These are phyloP conservation scores for Petrocephalus microphthalmus DNA, from an alignment of 2,113 vertebrate species.

Conservation along the genomic window DNA sequence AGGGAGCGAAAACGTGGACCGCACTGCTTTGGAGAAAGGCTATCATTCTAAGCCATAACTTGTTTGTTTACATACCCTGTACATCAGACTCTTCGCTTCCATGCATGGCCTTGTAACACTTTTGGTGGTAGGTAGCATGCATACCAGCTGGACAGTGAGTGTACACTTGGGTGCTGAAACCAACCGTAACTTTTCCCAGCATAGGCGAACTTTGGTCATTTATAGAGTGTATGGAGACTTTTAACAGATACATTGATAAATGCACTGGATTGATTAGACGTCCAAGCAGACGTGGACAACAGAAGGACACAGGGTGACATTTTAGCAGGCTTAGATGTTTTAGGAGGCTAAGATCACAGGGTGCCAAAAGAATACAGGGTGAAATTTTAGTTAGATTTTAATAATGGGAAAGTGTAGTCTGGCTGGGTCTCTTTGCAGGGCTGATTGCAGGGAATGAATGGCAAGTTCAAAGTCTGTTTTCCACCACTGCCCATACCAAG, in stretches of 20 bases:
- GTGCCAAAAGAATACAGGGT: background rate
- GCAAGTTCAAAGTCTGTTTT: background rate
- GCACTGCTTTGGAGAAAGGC: background rate
- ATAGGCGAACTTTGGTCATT: background rate
- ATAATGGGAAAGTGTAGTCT: background rate
- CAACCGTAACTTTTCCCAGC: background rate
- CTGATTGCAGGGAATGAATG: background rate
- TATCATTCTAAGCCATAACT: background rate
- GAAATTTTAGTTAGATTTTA: background rate
- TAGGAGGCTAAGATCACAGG: background rate
- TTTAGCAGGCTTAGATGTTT: background rate
- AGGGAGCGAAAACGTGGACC: background rate
- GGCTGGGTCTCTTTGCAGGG: background rate
- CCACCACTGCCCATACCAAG: slow-evolving; percentile 25
- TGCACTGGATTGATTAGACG: background rate
- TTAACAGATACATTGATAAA: background rate
- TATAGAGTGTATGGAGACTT: background rate
- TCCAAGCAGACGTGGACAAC: background rate
- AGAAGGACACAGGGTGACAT: background rate
- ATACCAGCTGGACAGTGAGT: background rate
- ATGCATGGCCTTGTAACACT: background rate
- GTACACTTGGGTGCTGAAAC: background rate
- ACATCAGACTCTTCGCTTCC: background rate
- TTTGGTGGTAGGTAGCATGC: background rate
- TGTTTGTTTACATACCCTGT: background rate